Evolutionary conservation across 2,113 vertebrate species (phyloP).

Genomic region (Petaurus breviceps): DNA sequence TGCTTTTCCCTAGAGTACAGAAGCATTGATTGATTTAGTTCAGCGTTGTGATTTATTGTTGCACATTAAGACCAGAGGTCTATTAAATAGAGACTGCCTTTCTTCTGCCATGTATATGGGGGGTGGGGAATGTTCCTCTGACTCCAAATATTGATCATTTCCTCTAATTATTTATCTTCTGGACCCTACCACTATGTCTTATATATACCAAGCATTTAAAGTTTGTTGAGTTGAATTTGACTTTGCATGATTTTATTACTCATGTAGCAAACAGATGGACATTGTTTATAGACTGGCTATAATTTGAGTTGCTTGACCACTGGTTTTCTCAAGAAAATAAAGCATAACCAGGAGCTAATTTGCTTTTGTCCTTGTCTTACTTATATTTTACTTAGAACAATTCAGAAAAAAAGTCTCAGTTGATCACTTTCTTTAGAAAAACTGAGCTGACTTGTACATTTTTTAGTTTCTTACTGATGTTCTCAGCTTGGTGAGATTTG

Average conservation of each 20-base stretch:
- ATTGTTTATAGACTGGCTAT: no score
- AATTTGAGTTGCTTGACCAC: background rate
- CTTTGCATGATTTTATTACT: background rate
- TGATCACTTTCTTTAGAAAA: background rate
- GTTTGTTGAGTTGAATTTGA: background rate
- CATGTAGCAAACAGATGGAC: background rate
- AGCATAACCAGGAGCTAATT: background rate
- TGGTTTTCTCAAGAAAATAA: background rate
- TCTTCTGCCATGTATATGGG: background rate
- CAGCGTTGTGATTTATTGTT: background rate
- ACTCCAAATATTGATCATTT: background rate
- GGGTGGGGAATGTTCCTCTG: background rate
- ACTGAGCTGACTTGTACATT: background rate
- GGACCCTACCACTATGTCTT: background rate
- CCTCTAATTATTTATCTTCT: background rate
- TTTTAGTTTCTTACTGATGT: background rate
- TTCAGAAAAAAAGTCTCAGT: background rate
- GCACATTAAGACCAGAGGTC: background rate
- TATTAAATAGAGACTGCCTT: background rate
- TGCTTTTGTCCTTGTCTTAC: background rate
- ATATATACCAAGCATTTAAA: background rate
- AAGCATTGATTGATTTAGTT: background rate
- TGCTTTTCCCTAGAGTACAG: background rate
- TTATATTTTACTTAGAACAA: background rate
- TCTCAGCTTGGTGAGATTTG: background rate